Evolutionary conservation across 2,888 invertebrate species (phyloP), one percentile per base, ranked within the genome.

Genomic region (Lomographa bimaculata): DNA sequence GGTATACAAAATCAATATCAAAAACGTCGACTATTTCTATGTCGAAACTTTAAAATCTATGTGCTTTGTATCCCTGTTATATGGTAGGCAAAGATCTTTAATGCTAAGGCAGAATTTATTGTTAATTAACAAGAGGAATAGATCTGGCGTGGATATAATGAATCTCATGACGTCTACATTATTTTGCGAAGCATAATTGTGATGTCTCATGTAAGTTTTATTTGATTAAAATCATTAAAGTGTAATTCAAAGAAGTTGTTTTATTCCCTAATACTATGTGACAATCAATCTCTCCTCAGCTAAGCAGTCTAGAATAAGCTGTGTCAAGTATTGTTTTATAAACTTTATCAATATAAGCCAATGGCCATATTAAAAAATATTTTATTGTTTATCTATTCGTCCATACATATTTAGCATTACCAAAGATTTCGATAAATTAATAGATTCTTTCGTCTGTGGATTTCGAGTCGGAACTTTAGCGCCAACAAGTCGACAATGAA

Each of bases 131-230:
- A 42, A 53, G 12, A 21, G 43, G 43, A 52, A 58, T 50, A 57
- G 54, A 63, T 54, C 56, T 60, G 55, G 54, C 50, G 36, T 32
- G 26, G 17, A 7, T 56, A 50, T 44, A 39, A 45, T 51, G 74
- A 74, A 79, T 78, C 76, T 78, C 71, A 62, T 65, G 63, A 77
- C 79, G 76, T 78, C 77, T 69, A 77, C 62, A 79, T 83, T 79
- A 68, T 79, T 82, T 89, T 83, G 84, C 85, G 79, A 89, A 89
- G 89, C 89, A 89, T 89, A 84, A 86, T 85, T 90, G 89, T 90
- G 89, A 90, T 89, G 89, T 87, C 87, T 82, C 73, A 78, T 84
- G 80, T 89, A 84, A 82, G 84, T 83, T 79, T 78, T 73, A 43
- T 81, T 84, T 81, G 79, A 85, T 89, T 84, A 68, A 79, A 81